phyloP scores from a whole-genome alignment of 2,888 invertebrate species.

The Acleris holmiana region DNA sequence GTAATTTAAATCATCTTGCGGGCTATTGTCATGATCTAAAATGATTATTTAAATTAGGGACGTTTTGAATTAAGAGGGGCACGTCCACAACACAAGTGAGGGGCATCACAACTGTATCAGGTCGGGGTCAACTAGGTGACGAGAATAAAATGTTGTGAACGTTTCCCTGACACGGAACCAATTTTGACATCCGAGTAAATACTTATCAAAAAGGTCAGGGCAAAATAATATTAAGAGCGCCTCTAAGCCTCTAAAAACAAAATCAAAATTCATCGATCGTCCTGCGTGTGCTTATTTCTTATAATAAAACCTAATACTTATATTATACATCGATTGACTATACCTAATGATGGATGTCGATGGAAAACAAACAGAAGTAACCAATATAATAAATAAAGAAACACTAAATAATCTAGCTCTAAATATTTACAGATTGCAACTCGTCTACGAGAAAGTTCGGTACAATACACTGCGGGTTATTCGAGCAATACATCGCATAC shows the following conservation, averaged over 20 bases:
- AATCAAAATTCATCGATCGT: constrained; percentile 32
- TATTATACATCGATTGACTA: constrained; percentile 25
- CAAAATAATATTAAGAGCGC: constrained; percentile 34
- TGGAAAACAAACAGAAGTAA: constrained; percentile 21
- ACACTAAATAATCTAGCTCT: constrained; percentile 31
- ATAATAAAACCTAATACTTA: constrained; percentile 37
- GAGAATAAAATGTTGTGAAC: constrained; percentile 24
- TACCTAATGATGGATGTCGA: constrained; percentile 36
- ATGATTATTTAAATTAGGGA: constrained; percentile 8
- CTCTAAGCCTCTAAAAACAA: constrained; percentile 36
- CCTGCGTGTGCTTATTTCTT: constrained; percentile 33
- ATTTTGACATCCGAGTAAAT: constrained; percentile 7
- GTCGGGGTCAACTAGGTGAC: not conserved
- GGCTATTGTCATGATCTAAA: not conserved
- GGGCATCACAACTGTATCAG: not conserved
- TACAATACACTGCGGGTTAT: constrained; percentile 49
- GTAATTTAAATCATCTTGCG: no score
- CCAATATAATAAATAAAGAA: constrained; percentile 19
- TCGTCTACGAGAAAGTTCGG: constrained; percentile 44
- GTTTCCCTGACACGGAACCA: constrained; percentile 25
- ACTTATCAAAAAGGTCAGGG: constrained; percentile 21
- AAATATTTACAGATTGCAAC: constrained; percentile 27
- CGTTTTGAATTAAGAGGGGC: constrained; percentile 19
- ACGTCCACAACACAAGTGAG: constrained; percentile 30
- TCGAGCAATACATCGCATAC: constrained; percentile 41